phyloP scores from a whole-genome alignment of 2,888 invertebrate species.

The Alcis repandata region DNA sequence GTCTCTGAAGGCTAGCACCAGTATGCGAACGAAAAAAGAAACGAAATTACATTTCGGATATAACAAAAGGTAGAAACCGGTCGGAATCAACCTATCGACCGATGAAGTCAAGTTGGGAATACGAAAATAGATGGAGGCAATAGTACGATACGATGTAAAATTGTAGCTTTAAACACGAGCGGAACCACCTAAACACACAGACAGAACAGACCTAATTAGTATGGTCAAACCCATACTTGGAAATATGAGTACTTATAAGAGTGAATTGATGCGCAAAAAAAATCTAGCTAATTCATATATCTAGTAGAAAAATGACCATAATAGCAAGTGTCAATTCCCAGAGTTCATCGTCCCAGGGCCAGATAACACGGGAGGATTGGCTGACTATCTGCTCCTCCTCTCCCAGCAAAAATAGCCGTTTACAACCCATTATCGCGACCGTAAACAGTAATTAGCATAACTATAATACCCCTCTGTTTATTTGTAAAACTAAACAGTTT shows the following conservation, averaged over 20 bases:
- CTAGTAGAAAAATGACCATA: not conserved
- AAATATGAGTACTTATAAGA: too few relatives aligned
- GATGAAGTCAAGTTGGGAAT: constrained; percentile 11
- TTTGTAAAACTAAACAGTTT: constrained; percentile 14
- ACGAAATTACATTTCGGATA: constrained; percentile 8
- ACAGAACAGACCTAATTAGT: constrained; percentile 28
- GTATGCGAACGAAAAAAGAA: constrained; percentile 11
- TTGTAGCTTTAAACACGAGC: not conserved
- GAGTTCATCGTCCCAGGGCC: constrained; percentile 53
- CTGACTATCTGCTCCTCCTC: constrained; percentile 40
- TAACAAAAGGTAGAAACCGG: constrained; percentile 25
- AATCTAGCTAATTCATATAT: not conserved
- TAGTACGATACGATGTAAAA: not conserved
- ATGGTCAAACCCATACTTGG: not conserved
- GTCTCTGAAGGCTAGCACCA: not conserved
- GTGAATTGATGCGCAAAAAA: not conserved
- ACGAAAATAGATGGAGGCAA: constrained; percentile 13
- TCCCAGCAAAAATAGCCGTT: constrained; percentile 10
- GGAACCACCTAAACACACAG: constrained; percentile 20
- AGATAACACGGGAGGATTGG: constrained; percentile 60
- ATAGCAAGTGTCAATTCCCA: not conserved
- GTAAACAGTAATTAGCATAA: constrained; percentile 28
- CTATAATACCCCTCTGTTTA: constrained; percentile 12
- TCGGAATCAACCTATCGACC: constrained; percentile 3
- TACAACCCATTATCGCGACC: constrained; percentile 18